Evolutionary conservation across 2,113 vertebrate genomes (phyloP), one percentile per base, ranked within the genome.

Genomic region (Eulemur rufifrons): DNA sequence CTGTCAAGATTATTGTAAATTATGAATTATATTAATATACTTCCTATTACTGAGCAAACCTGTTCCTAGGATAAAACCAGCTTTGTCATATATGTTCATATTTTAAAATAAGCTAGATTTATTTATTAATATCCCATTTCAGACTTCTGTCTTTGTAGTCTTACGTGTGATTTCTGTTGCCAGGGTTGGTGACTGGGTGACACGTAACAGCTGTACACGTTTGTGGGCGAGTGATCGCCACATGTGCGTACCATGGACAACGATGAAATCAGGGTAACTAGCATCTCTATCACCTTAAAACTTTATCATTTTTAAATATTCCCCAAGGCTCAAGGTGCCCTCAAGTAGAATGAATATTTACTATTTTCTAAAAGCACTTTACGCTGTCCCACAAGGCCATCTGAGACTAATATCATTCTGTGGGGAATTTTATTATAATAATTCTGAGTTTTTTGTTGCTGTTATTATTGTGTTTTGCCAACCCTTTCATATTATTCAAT

Each of bases 121-220:
- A 47, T 37, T 37, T 54, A 34, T 0, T 21, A 17, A 9, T 8
- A 6, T 6, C 3, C 25, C 47, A 18, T 25, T n/a, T 61, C 71
- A 84, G 8, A 18, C 5, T 0, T 39, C 20, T 18, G 8, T 54
- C 37, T 77, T 61, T 14, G 2, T 2, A 6, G 5, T n/a, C 32
- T 66, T 25, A 17, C 2, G 5, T 10, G 27, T 1, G 4, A 14
- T 21, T 5, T 0, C 52, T 13, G 2, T 37, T 10, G 13, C 21
- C 23, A 32, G 54, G 66, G 37, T 45, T n/a, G 77, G 32, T 91
- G 27, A 20, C 50, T 9, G 37, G 14, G 61, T 63, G 25, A 61
- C 68, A 68, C 17, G 8, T 10, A 37, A 37, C 8, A 4, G n/a
- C 18, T 68, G 34, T 68, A n/a, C 66, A 68, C 34, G 9, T 68